Evolutionary conservation across 1,140 invertebrate genomes (phyloP).

Genomic region (Varroa destructor): DNA sequence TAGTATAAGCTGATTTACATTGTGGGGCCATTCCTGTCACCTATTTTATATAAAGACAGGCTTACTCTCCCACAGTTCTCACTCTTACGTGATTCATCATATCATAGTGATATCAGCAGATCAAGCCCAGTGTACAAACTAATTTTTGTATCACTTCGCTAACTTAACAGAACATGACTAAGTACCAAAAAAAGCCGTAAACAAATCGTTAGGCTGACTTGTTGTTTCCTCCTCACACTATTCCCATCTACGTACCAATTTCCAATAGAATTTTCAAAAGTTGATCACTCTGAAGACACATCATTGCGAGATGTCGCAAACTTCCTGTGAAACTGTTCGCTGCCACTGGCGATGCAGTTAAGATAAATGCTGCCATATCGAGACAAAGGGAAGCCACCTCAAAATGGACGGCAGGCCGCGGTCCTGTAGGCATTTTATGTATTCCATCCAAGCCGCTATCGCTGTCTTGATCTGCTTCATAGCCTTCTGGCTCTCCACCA

Average conservation of each 20-base stretch:
- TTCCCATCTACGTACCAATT: neutral
- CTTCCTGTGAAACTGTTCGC: conserved; percentile 5
- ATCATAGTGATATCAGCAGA: no score
- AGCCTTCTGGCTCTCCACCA: conserved; percentile 4
- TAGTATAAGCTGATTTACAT: no score
- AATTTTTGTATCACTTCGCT: no score
- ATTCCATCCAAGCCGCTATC: neutral
- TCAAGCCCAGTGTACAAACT: no score
- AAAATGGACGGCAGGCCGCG: neutral
- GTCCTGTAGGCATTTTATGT: neutral
- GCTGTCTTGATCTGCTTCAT: conserved; percentile 19
- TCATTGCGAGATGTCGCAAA: conserved; percentile 3
- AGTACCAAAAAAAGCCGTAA: no score
- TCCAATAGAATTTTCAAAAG: neutral
- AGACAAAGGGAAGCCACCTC: neutral
- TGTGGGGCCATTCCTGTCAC: no score
- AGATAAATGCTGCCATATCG: neutral
- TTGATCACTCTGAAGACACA: conserved; percentile 11
- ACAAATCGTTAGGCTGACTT: no score
- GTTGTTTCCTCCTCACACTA: no score
- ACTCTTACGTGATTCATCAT: no score
- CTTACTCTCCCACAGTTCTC: no score
- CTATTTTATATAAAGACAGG: no score
- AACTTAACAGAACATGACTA: no score
- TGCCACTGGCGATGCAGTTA: neutral